Evolutionary conservation across 2,797 vertebrate species (phyloP).

Genomic region (Pogoniulus pusillus): DNA sequence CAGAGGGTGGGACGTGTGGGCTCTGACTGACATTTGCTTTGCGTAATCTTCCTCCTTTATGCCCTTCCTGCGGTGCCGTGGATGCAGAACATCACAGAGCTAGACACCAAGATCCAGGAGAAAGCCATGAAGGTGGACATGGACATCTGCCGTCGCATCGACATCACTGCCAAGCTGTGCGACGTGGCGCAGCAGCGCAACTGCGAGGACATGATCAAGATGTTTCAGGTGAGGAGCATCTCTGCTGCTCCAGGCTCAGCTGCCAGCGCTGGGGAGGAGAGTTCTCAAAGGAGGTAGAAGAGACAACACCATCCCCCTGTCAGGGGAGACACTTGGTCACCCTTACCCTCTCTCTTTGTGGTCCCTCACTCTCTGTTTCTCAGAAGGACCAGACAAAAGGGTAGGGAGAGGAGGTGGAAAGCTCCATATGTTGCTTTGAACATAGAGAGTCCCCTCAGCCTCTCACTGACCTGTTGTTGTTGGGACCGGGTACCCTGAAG

Average conservation of each 20-base stretch:
- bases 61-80: background rate
- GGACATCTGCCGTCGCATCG: slow-evolving; percentile 97
- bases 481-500: slow-evolving; percentile 7
- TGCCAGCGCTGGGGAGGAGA: background rate
- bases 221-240: slow-evolving; percentile 86
- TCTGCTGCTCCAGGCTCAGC: background rate
- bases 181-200: slow-evolving; percentile 95
- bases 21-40: fast-evolving
- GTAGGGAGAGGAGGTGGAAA: background rate
- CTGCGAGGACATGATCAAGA: slow-evolving; percentile 93
- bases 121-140: slow-evolving; percentile 98
- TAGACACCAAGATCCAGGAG: slow-evolving; percentile 97
- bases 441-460: background rate
- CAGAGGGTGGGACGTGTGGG: fast-evolving
- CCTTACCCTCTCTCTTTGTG: background rate
- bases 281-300: slow-evolving; percentile 30
- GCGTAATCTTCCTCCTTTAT: background rate
- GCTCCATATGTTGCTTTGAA: background rate
- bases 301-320: background rate
- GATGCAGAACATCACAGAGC: slow-evolving; percentile 87
- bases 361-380: background rate
- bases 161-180: slow-evolving; percentile 94
- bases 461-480: background rate
- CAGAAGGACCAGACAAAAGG: background rate
- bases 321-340: background rate